A percentile compares a stretch with the other conserved stretches of the same genome.
phyloP scores from a whole-genome alignment of 1,140 invertebrate genomes.

The Sycobia sp. region DNA sequence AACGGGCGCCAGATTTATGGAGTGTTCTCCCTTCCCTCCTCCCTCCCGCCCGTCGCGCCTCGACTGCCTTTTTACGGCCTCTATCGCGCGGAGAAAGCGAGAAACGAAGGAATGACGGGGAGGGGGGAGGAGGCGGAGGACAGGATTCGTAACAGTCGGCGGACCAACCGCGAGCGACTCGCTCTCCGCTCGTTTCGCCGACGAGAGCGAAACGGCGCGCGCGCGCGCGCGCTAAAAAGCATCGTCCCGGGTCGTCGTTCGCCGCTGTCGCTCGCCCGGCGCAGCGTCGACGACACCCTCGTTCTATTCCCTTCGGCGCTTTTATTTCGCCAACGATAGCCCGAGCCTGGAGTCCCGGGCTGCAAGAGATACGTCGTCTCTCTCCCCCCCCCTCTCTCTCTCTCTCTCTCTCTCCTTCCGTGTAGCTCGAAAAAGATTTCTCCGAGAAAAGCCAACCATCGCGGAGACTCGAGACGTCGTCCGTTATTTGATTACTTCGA shows the following conservation, averaged over 20 bases:
- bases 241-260: too few relatives aligned
- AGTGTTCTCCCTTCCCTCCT: constrained; percentile 52
- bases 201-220: too few relatives aligned
- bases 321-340: constrained; percentile 9
- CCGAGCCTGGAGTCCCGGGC: too few relatives aligned
- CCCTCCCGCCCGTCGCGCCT: constrained; percentile 27
- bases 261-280: constrained; percentile 31
- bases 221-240: too few relatives aligned
- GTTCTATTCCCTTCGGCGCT: constrained; percentile 13
- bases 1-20: constrained; percentile 50
- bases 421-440: background rate
- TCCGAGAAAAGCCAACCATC: constrained; percentile 4
- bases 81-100: constrained; percentile 16
- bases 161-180: constrained; percentile 10
- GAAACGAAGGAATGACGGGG: too few relatives aligned
- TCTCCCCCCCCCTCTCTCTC: too few relatives aligned
- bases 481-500: background rate
- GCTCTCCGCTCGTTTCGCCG: too few relatives aligned
- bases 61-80: constrained; percentile 32
- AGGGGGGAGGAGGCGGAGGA: constrained; percentile 1
- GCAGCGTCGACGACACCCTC: constrained; percentile 1
- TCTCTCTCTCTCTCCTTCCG: background rate
- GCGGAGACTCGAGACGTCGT: background rate
- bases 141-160: background rate
- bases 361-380: too few relatives aligned